Base-by-base conservation (phyloP, 53 echinoderm and acorn worm genomes). In the Echinarachnius parma region DNA sequence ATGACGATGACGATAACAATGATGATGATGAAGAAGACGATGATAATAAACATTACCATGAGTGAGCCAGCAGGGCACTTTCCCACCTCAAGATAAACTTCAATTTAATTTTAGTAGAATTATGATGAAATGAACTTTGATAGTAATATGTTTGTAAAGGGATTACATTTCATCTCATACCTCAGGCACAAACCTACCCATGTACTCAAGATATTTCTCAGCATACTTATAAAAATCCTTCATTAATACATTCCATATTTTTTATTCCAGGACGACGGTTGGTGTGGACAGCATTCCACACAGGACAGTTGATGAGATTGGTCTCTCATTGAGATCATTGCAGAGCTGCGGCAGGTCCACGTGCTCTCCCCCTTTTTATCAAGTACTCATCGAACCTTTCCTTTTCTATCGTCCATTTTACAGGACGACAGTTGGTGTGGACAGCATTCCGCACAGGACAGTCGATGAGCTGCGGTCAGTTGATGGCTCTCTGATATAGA, bases 291-390 rank as follows among this genome's bases (percentile, higher is more conserved):
- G 63, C 44, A 50, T 81, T 9, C 64, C 64, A 26, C 39, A 34
- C 21, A 33, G 53, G 53, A 36, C 35, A 25, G 70, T 53, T 23
- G 79, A 87, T 14, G 88, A 91, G 45, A 87, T 37, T 61, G 91
- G 32, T 78, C 74, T 9, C 55, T 96, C 7, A 78, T 70, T 16
- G 85, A 96, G 59, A 66, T 82, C 23, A 64, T 84, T 30, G 81
- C 90, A 1, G 96, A 96, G 53, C 64, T 96, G 24, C 84, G 82
- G 28, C 96, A 96, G 48, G 66, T 96, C 2, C 91, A 96, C 55
- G 85, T 28, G 82, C 96, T 2, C 85, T 96, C 56, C 68, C 87
- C 34, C 53, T 93, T 16, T 81, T 89, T 24, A n/a, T n/a, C n/a
- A n/a, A n/a, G n/a, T n/a, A n/a, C n/a, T n/a, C n/a, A n/a, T n/a